These are phyloP conservation scores for Ectemnius lituratus DNA, from an alignment of 2,888 invertebrate genomes.

Conservation along the genomic window DNA sequence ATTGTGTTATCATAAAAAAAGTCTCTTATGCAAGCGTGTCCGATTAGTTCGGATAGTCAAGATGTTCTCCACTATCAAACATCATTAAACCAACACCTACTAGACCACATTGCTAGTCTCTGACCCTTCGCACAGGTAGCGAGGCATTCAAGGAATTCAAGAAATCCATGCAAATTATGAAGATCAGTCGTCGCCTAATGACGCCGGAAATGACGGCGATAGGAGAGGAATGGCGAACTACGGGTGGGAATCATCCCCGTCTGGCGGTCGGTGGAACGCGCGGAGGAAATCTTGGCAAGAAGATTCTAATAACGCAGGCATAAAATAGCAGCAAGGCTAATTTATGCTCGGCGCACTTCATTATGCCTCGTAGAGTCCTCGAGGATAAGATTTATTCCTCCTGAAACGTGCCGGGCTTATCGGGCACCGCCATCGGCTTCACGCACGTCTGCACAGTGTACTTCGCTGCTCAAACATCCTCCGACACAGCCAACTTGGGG, in stretches of 20 bases:
- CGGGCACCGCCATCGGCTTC: not conserved
- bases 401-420: not conserved
- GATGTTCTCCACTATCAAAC: no score
- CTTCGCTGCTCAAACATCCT: not conserved
- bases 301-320: conserved; percentile 1
- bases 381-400: conserved; percentile 4
- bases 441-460: no score
- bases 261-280: no score
- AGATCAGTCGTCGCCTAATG: no score
- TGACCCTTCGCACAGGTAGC: no score
- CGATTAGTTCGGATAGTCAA: no score
- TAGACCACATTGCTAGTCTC: no score
- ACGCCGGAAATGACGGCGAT: not conserved
- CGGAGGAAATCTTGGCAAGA: not conserved
- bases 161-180: no score
- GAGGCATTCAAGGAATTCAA: no score
- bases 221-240: not conserved
- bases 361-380: not conserved
- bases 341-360: not conserved
- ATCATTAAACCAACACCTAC: no score
- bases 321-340: not conserved
- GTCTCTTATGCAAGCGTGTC: no score
- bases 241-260: not conserved
- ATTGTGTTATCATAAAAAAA: no score
- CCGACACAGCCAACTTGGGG: not conserved